Conservation (phyloP, 2,797 vertebrate genomes). For the Neomorphus geoffroyi region DNA sequence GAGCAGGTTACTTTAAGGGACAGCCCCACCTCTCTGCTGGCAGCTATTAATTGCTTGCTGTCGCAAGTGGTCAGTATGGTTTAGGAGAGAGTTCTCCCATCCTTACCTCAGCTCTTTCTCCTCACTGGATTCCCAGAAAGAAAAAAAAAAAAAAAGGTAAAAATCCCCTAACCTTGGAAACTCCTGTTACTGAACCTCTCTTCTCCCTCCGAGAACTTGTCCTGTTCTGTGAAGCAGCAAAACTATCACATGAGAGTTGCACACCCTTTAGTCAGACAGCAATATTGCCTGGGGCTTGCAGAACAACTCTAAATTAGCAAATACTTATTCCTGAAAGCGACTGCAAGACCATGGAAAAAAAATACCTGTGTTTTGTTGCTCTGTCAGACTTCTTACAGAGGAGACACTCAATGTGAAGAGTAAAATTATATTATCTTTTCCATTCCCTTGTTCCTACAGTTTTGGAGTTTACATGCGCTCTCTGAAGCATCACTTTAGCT, state of each 20-base stretch:
- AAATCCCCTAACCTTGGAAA: slow-evolving; percentile 8
- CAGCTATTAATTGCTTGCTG: neutral
- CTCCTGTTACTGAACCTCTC: neutral
- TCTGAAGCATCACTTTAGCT: neutral
- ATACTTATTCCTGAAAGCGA: neutral
- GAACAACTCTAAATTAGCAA: neutral
- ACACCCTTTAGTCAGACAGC: neutral
- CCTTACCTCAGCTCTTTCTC: neutral
- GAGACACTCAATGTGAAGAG: neutral
- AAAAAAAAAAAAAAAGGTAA: neutral
- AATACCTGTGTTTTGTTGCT: neutral
- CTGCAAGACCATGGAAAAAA: neutral
- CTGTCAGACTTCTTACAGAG: neutral
- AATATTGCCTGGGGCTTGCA: neutral
- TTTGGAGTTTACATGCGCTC: neutral
- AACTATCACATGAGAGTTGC: neutral
- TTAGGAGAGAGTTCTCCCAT: neutral
- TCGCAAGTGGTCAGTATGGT: neutral
- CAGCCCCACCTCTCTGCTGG: neutral
- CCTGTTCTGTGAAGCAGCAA: neutral
- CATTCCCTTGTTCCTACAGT: neutral
- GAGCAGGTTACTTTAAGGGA: neutral
- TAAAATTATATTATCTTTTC: neutral
- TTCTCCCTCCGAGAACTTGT: neutral
- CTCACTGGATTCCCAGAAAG: slow-evolving; percentile 16